phyloP scores from a whole-genome alignment of 1,140 invertebrate genomes.

The Cardiocondyla obscurior region DNA sequence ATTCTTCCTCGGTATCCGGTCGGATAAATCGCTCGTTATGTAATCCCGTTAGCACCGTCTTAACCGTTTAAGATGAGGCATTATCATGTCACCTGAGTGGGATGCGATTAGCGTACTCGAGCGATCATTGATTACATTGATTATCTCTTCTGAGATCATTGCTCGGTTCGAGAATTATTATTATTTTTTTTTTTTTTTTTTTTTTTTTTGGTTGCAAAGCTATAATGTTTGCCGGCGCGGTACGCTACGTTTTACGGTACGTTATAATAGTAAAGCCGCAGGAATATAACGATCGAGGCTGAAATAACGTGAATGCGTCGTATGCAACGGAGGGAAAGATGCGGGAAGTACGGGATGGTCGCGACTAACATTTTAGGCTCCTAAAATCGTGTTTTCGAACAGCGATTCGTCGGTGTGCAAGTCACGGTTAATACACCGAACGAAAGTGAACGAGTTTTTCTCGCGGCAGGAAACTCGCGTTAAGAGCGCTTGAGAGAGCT shows the following conservation, averaged over 20 bases:
- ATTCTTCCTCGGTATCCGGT: background rate
- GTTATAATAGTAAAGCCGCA: conserved; percentile 25
- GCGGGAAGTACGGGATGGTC: background rate
- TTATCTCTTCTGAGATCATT: background rate
- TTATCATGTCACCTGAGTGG: background rate
- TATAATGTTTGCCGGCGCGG: background rate
- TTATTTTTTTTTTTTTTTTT: no score
- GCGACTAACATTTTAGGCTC: background rate
- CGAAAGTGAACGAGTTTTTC: conserved; percentile 80
- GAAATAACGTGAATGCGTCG: conserved; percentile 7
- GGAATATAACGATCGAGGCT: conserved; percentile 8
- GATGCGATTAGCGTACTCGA: background rate
- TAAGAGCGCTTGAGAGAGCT: conserved; percentile 24
- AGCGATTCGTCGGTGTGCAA: conserved; percentile 58
- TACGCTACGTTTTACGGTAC: conserved; percentile 9
- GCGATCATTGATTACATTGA: conserved; percentile 16
- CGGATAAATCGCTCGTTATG: background rate
- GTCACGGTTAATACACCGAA: conserved; percentile 71
- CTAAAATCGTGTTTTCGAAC: conserved; percentile 19
- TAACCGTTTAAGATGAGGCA: conserved; percentile 9
- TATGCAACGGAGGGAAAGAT: background rate
- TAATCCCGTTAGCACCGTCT: background rate
- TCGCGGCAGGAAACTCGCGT: conserved; percentile 60
- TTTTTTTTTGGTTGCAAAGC: background rate
- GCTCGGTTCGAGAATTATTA: background rate